A percentile compares a stretch with the other conserved stretches of the same genome.
phyloP scores from a whole-genome alignment of 2,888 invertebrate genomes.

The Lydus trimaculatus region DNA sequence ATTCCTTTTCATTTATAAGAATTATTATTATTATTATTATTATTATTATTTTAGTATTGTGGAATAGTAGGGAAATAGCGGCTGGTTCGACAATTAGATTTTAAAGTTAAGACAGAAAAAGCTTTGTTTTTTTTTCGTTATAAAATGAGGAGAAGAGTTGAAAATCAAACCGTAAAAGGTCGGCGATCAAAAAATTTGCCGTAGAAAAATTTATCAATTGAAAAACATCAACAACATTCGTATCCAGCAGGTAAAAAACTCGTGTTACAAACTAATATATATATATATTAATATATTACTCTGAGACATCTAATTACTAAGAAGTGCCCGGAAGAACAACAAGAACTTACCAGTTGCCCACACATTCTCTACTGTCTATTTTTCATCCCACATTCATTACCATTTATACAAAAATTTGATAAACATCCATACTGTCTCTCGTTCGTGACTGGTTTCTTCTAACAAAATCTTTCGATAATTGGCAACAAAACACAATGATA shows the following conservation, averaged over 20 bases:
- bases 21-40: no score
- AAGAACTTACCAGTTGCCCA: slow-evolving; percentile 29
- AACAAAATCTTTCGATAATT: background rate
- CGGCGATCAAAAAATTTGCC: slow-evolving; percentile 34
- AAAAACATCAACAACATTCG: slow-evolving; percentile 51
- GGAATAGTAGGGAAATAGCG: slow-evolving; percentile 3
- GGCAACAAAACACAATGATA: background rate
- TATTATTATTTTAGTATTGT: background rate
- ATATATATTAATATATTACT: slow-evolving; percentile 55
- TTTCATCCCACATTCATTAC: background rate
- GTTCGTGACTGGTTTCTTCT: slow-evolving; percentile 2
- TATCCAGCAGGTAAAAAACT: slow-evolving; percentile 54
- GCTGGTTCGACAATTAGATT: slow-evolving; percentile 17
- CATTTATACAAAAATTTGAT: background rate
- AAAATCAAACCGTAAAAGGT: background rate
- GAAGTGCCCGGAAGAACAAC: slow-evolving; percentile 43
- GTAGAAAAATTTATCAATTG: slow-evolving; percentile 21
- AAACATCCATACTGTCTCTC: slow-evolving; percentile 37
- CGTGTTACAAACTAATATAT: slow-evolving; percentile 46
- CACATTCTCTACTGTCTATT: slow-evolving; percentile 20
- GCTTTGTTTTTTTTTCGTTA: no score
- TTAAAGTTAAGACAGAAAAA: slow-evolving; percentile 42
- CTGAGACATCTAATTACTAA: slow-evolving; percentile 51
- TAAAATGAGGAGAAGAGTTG: background rate
- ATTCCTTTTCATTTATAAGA: slow-evolving; percentile 39